Base-by-base conservation (phyloP, 1,140 invertebrate species). In the Aricia agestis region DNA sequence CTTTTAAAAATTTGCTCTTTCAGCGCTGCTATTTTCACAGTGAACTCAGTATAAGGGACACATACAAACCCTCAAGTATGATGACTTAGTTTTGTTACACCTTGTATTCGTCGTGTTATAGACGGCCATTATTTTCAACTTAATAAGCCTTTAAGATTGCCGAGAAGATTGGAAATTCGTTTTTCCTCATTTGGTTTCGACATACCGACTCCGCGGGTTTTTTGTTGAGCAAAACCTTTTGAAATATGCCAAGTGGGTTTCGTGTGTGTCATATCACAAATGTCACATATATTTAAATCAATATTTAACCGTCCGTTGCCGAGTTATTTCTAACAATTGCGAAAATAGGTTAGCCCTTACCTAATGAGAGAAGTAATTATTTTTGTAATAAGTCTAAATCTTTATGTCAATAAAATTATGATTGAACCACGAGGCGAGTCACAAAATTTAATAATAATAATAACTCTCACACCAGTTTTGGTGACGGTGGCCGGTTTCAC, bases 261-360 rank as follows among this genome's bases (percentile, higher is more conserved):
- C 45, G 45, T 52, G 45, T 52, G 45, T 52, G 45, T 52, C 45
- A 52, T 52, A 52, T n/a, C n/a, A n/a, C n/a, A n/a, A n/a, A n/a
- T 52, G 36, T 36, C 36, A 6, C 13, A 52, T 11, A 52, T 52
- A 52, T 52, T 52, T 52, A 52, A 13, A 52, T 15, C 13, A 52
- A 52, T 52, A 52, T 52, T 52, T 52, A 52, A 52, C 41, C 11
- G 45, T 52, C 11, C 11, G 9, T 15, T 52, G 13, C 13, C 13
- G 3, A 15, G 11, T 52, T 52, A 52, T 52, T 42, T 13, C 11
- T 52, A 52, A 36, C 36, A 4, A 52, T 52, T 52, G 3, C 45
- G 13, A 13, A 52, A 52, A 52, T 52, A 52, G 45, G 45, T 52
- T 52, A 4, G 45, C 45, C 45, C 10, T 52, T 52, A 52, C 45